phyloP scores from a whole-genome alignment of 2,888 invertebrate genomes.

The Microctonus aethiopoides region DNA sequence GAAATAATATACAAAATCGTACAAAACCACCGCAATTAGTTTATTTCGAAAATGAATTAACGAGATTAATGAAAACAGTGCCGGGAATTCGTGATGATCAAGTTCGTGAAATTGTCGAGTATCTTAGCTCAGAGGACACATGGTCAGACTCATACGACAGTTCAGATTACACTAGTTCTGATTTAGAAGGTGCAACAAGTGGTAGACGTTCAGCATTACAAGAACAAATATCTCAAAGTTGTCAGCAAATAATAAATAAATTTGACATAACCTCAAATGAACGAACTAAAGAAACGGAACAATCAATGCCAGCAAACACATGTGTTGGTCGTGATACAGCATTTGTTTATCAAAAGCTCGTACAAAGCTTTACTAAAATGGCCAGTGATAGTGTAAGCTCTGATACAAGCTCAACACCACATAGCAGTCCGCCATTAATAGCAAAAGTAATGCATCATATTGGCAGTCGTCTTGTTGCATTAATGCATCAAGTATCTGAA shows the following conservation, averaged over 20 bases:
- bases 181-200: slow-evolving; percentile 77
- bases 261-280: slow-evolving; percentile 72
- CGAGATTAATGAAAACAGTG: slow-evolving; percentile 91
- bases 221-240: slow-evolving; percentile 88
- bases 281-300: slow-evolving; percentile 27
- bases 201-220: slow-evolving; percentile 78
- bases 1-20: slow-evolving; percentile 71
- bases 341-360: slow-evolving; percentile 87
- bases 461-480: slow-evolving; percentile 84
- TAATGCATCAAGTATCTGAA: slow-evolving; percentile 92
- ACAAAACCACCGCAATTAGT: slow-evolving; percentile 87
- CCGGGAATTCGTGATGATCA: slow-evolving; percentile 91
- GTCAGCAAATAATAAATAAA: slow-evolving; percentile 88
- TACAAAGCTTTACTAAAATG: slow-evolving; percentile 85
- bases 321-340: slow-evolving; percentile 78
- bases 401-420: slow-evolving; percentile 67
- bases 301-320: slow-evolving; percentile 51
- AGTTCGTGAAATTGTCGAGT: slow-evolving; percentile 91
- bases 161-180: slow-evolving; percentile 91
- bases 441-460: slow-evolving; percentile 94
- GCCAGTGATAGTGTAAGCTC: slow-evolving; percentile 72
- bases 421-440: slow-evolving; percentile 84
- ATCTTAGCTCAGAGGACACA: slow-evolving; percentile 90
- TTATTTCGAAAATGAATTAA: slow-evolving; percentile 90
- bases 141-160: slow-evolving; percentile 95